Evolutionary conservation across 2,113 vertebrate genomes (phyloP).

Genomic region (Eurypyga helias): DNA sequence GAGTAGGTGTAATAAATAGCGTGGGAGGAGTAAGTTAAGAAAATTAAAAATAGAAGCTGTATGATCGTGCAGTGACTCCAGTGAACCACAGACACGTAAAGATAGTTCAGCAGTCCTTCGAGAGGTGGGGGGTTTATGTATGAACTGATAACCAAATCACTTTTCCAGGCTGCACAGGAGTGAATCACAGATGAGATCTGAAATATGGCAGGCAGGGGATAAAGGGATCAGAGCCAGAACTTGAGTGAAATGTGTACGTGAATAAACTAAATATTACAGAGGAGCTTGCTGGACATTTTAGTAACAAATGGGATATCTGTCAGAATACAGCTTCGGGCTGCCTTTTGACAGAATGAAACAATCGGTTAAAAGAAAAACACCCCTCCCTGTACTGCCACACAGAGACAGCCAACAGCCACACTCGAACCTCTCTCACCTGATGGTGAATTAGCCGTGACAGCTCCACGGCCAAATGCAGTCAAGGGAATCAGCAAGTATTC

Average conservation of each 20-base stretch:
- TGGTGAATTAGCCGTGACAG: not conserved
- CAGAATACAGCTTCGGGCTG: not conserved
- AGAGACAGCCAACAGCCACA: not conserved
- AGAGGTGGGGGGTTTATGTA: not conserved
- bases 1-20: not conserved
- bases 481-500: not conserved
- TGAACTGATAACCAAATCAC: not conserved
- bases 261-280: not conserved
- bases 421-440: fast-evolving
- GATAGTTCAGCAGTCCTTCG: not conserved
- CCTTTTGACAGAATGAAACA: not conserved
- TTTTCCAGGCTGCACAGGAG: not conserved
- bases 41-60: not conserved
- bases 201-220: not conserved
- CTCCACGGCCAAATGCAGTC: not conserved
- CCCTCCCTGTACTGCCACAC: fast-evolving
- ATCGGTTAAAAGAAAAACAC: not conserved
- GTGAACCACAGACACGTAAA: not conserved
- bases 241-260: not conserved
- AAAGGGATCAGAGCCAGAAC: not conserved
- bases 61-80: fast-evolving
- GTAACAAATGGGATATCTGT: not conserved
- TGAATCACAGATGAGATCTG: not conserved
- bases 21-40: not conserved
- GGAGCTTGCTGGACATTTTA: not conserved